These are phyloP conservation scores for Craseonycteris thonglongyai DNA, from an alignment of 2,113 vertebrate genomes.

Conservation along the genomic window DNA sequence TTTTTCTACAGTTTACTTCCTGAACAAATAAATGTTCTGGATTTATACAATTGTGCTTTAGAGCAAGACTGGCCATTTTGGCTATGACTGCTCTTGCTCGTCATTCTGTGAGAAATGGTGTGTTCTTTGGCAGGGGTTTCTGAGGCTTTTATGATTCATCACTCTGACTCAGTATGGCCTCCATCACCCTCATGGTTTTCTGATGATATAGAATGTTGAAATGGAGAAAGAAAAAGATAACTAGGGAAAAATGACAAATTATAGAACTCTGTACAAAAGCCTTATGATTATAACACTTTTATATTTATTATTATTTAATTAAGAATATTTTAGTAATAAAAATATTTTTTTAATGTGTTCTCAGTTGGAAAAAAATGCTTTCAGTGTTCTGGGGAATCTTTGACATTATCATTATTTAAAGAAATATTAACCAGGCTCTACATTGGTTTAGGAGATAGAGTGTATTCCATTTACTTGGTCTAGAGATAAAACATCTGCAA, in stretches of 20 bases:
- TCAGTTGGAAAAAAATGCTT: constrained; percentile 23
- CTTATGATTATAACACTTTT: background rate
- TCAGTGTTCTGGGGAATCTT: background rate
- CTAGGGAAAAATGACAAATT: background rate
- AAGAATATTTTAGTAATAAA: background rate
- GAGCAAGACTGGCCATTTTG: constrained; percentile 22
- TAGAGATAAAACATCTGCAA: constrained; percentile 47
- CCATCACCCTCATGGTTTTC: constrained; percentile 9
- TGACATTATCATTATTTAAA: background rate
- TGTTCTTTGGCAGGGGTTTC: background rate
- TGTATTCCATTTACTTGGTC: background rate
- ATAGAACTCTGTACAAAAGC: background rate
- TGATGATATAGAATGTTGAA: background rate
- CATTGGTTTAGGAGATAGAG: background rate
- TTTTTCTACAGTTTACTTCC: constrained; percentile 48
- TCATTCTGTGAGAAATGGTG: constrained; percentile 3
- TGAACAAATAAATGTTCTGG: constrained; percentile 38
- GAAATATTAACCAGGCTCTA: background rate
- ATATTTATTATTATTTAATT: constrained; percentile 9
- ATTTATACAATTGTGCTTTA: constrained; percentile 41
- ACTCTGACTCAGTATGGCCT: background rate
- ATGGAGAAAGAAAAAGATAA: background rate
- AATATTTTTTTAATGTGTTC: background rate
- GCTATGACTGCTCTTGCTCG: background rate
- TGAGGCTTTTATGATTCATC: constrained; percentile 8